A percentile compares a stretch with the other conserved stretches of the same genome.
phyloP scores from a whole-genome alignment of 2,797 vertebrate genomes.

The Pangasius djambal region DNA sequence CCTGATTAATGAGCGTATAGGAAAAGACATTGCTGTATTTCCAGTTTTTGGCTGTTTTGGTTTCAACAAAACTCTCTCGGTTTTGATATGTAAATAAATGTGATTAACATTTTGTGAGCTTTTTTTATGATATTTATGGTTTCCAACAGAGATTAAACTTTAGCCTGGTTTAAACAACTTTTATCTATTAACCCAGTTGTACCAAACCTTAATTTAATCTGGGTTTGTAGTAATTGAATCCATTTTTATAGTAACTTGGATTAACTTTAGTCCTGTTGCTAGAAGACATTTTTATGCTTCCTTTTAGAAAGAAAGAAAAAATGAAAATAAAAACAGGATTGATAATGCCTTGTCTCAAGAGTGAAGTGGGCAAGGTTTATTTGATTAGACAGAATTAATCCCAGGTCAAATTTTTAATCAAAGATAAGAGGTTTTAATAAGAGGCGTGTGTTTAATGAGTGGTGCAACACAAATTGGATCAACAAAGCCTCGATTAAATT shows the following conservation, averaged over 20 bases:
- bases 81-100: slow-evolving; percentile 38
- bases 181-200: not conserved
- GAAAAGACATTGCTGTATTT: slow-evolving; percentile 3
- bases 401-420: not conserved
- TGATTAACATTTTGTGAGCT: slow-evolving; percentile 3
- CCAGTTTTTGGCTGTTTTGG: not conserved
- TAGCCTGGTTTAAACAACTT: not conserved
- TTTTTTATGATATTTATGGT: not conserved
- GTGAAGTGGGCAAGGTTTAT: not conserved
- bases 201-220: not conserved
- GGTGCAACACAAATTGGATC: not conserved
- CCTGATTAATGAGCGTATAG: not conserved
- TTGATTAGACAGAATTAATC: not conserved
- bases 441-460: not conserved
- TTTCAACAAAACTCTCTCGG: not conserved
- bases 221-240: too few relatives aligned
- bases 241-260: not conserved
- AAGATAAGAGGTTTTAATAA: not conserved
- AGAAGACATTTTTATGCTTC: too few relatives aligned
- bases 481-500: not conserved
- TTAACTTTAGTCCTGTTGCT: not conserved
- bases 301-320: not conserved
- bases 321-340: not conserved
- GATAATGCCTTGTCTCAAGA: not conserved
- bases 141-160: not conserved